Evolutionary conservation across 2,888 invertebrate genomes (phyloP).

Genomic region (Mesorhabditis belari): DNA sequence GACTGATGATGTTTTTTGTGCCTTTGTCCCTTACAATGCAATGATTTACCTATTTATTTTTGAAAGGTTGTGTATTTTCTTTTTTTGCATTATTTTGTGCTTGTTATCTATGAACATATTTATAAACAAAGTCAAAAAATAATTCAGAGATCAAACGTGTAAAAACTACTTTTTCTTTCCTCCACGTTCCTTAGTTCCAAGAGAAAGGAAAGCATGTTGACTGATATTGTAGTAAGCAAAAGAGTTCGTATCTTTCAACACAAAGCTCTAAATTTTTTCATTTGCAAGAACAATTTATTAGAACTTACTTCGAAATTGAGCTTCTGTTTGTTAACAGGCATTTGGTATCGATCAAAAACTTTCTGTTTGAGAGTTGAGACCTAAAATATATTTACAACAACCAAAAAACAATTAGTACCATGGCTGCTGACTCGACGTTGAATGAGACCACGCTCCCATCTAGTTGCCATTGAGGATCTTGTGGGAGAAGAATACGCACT

Average conservation of each 20-base stretch:
- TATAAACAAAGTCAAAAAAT: too few species aligned
- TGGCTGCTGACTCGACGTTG: slow-evolving; percentile 70
- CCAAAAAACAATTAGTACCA: slow-evolving; percentile 53
- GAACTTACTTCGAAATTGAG: slow-evolving; percentile 73
- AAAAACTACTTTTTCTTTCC: slow-evolving; percentile 96
- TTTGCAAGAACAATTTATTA: slow-evolving; percentile 42
- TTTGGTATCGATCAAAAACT: slow-evolving; percentile 76
- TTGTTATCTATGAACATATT: too few species aligned
- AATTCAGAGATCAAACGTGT: too few species aligned
- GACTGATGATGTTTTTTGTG: too few species aligned
- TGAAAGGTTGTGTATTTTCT: too few species aligned
- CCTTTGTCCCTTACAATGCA: too few species aligned
- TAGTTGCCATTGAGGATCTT: slow-evolving; percentile 89
- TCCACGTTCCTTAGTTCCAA: slow-evolving; percentile 92
- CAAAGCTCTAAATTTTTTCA: slow-evolving; percentile 87
- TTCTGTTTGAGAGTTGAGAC: slow-evolving; percentile 80
- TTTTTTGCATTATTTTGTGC: too few species aligned
- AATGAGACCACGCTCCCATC: slow-evolving; percentile 80
- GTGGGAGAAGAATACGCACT: slow-evolving; percentile 78
- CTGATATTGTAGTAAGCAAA: slow-evolving; percentile 91
- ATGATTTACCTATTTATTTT: too few species aligned
- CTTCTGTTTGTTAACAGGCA: slow-evolving; percentile 95
- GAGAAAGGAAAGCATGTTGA: slow-evolving; percentile 73
- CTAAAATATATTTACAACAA: slow-evolving; percentile 38
- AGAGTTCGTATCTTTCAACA: slow-evolving; percentile 91